Percentiles rank a stretch among this genome's conserved stretches.
Conservation (phyloP, 2,797 vertebrate species). For the Synanceia verrucosa region DNA sequence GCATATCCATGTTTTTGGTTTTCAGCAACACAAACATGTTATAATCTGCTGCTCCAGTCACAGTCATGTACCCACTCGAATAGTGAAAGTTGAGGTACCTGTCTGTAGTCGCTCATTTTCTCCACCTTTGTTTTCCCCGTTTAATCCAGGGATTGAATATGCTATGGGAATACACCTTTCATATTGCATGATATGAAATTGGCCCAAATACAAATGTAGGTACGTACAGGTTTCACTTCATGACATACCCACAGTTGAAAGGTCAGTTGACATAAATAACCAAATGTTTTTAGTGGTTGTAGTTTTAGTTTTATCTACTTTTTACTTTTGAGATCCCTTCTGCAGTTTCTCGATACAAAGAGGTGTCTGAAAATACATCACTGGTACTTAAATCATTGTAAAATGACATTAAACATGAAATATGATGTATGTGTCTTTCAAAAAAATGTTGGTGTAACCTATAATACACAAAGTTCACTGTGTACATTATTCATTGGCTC, state of each 20-base stretch:
- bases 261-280: no score
- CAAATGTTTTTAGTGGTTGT: background rate
- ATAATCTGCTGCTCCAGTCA: background rate
- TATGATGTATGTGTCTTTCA: background rate
- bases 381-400: background rate
- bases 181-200: background rate
- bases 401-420: background rate
- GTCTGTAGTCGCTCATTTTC: background rate
- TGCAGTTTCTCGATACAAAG: background rate
- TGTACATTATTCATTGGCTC: background rate
- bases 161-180: background rate
- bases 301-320: background rate
- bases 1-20: background rate
- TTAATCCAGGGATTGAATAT: background rate
- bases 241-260: background rate
- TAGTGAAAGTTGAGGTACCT: background rate
- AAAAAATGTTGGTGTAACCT: background rate
- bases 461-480: background rate
- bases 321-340: background rate
- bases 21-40: background rate
- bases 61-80: background rate
- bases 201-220: background rate
- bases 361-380: background rate
- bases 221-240: background rate
- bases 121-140: background rate